Evolutionary conservation across 2,888 invertebrate genomes (phyloP).

Genomic region (Serripes groenlandicus): DNA sequence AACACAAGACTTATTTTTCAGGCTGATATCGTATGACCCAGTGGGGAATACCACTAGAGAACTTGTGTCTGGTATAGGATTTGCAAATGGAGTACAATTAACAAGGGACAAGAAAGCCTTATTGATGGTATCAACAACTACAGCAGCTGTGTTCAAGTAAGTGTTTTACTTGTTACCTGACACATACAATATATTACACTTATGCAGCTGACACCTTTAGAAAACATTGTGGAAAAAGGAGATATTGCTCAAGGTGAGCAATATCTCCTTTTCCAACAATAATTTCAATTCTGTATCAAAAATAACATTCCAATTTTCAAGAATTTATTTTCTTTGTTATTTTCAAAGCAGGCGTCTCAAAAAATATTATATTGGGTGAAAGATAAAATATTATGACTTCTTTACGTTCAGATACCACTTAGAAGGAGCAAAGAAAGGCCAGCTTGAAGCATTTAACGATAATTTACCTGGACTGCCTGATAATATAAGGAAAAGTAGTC

Average conservation of each 20-base stretch:
- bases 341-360: too few species aligned
- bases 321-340: too few species aligned
- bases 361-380: too few species aligned
- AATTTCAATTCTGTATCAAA: too few species aligned
- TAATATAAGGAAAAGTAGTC: constrained; percentile 88
- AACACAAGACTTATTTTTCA: constrained; percentile 84
- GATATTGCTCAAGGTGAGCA: background rate
- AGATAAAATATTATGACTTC: background rate
- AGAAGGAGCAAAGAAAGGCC: constrained; percentile 93
- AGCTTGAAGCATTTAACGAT: constrained; percentile 92
- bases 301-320: too few species aligned
- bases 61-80: constrained; percentile 92
- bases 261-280: constrained; percentile 11
- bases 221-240: background rate
- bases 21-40: constrained; percentile 93
- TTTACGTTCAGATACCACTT: constrained; percentile 89
- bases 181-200: background rate
- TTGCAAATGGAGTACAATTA: constrained; percentile 95
- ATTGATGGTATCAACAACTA: constrained; percentile 90
- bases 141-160: constrained; percentile 62
- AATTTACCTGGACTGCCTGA: constrained; percentile 90
- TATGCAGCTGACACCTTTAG: background rate
- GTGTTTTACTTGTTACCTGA: background rate
- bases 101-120: constrained; percentile 94
- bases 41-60: constrained; percentile 91